Evolutionary conservation across 2,797 vertebrate genomes (phyloP), one percentile per base, ranked within the genome.

Genomic region (Aratinga solstitialis): DNA sequence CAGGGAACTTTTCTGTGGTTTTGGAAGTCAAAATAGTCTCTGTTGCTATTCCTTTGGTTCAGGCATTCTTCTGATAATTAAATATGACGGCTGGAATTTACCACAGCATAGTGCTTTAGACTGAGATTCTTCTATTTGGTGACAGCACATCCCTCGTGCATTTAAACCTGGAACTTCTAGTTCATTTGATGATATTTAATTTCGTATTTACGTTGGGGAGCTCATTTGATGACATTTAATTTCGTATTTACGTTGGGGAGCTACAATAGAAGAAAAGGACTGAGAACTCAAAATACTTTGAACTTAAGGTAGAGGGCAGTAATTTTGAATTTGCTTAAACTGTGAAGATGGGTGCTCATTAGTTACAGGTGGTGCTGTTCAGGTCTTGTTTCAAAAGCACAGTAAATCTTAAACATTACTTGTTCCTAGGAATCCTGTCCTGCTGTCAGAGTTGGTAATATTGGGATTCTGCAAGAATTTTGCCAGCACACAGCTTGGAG

Each of bases 311-410:
- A 24, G n/a, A 66, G 18, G 24, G 30, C 5, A 72, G 40, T 80
- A 66, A 18, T 71, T 85, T 40, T 72, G 51, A 79, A 38, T 90
- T 86, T 72, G 30, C 24, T 50, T 88, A 21, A 92, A 58, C 21
- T 77, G 6, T 87, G 69, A 86, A 56, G 45, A 23, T 0, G 0
- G 3, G 1, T 66, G 4, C 36, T 76, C 0, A 0, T 47, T 91
- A 67, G 27, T 86, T 88, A 51, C 2, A 27, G 15, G 27, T 62
- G 7, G 8, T 78, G 24, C 32, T 87, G 11, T 61, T 74, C 17
- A 42, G 11, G 40, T 92, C 47, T 36, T 87, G 19, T 85, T 93
- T 72, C 26, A 74, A 50, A 85, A 95, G 27, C 9, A 34, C 15
- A 6, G 3, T 65, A 80, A 38, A 77, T 74, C 10, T 80, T 68